Base-by-base conservation (phyloP, 2,113 vertebrate genomes). In the Archocentrus centrarchus region DNA sequence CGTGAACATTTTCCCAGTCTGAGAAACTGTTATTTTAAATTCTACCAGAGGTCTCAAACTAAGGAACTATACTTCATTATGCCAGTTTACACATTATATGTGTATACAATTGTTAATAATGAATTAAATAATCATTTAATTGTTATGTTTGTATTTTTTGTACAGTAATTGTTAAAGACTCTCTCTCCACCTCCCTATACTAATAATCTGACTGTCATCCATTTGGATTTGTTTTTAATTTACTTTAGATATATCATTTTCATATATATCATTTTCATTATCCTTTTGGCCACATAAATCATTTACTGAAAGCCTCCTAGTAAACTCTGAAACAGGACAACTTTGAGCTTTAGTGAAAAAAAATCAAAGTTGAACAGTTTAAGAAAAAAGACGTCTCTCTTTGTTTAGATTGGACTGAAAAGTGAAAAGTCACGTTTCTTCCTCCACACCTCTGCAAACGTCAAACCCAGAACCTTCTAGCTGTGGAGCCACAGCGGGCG, bases 281-380 rank as follows among this genome's bases (percentile, higher is more conserved):
- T 11, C 47, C 22, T 11, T 68, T 44, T 30, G 22, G 41, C 11
- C 41, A 44, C 3, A 13, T 1, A 13, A 4, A 44, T 44, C 0
- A 44, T 14, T 5, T 44, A 44, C 4, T 44, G 11, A 14, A 44
- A 44, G 41, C 15, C 9, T 50, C 15, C 41, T 0, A 7, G 27
- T 47, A 0, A 68, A 68, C 22, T 30, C 41, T 50, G 47, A 50
- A 50, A 50, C 15, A 17, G 15, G 47, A 50, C 47, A 18, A 6
- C 14, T 47, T 20, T 20, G 50, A 53, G 17, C 15, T 20, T 53
- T 7, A 20, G 18, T 20, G 8, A 53, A 53, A 53, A 53, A 50
- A 50, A 14, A 11, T 27, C 27, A 68, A 68, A 47, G 22, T n/a
- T 47, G 13, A 44, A 47, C 44, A 47, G 39, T 47, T 11, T 15